phyloP scores from a whole-genome alignment of 2,113 vertebrate genomes.

The Edolisoma coerulescens region DNA sequence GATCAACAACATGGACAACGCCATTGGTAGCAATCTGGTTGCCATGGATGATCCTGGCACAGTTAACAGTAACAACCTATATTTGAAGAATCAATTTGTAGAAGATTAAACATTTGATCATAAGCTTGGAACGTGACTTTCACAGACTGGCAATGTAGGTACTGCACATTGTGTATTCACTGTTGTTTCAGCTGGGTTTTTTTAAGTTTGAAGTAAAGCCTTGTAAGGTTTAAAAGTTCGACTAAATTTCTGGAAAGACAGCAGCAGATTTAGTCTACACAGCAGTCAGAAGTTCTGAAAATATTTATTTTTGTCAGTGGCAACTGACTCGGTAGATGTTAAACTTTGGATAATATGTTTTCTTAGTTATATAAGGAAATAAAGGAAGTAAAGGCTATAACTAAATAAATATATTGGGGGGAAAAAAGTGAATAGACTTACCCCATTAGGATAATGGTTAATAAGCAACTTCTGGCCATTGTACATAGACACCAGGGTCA shows the following conservation, averaged over 20 bases:
- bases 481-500: slow-evolving; percentile 88
- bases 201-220: not conserved
- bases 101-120: not conserved
- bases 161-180: not conserved
- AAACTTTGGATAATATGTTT: not conserved
- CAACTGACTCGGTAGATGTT: not conserved
- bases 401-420: not conserved
- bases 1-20: slow-evolving; percentile 93
- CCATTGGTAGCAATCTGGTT: slow-evolving; percentile 98
- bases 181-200: not conserved
- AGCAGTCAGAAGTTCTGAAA: not conserved
- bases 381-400: not conserved
- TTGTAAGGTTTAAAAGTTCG: not conserved
- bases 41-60: slow-evolving; percentile 89
- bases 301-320: not conserved
- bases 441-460: slow-evolving; percentile 95
- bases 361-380: not conserved
- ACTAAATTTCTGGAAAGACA: not conserved
- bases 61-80: slow-evolving; percentile 97
- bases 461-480: slow-evolving; percentile 84
- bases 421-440: slow-evolving; percentile 58
- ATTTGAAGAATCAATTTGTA: not conserved
- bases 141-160: not conserved
- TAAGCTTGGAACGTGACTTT: not conserved
- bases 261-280: not conserved